These are phyloP conservation scores for Galeopterus variegatus DNA, from an alignment of 2,113 vertebrate species.

Conservation along the genomic window DNA sequence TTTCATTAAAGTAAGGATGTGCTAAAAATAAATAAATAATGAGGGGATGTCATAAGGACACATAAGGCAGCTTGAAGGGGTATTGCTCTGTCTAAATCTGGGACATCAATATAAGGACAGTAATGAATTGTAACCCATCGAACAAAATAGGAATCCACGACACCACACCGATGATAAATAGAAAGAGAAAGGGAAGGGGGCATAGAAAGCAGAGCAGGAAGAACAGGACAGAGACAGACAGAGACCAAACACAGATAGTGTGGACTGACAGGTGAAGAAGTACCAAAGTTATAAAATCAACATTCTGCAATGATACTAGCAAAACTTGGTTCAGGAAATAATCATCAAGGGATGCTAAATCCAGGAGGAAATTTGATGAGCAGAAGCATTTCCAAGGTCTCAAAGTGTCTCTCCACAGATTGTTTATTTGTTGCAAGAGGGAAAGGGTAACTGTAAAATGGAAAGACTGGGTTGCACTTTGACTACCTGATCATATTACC, in stretches of 20 bases:
- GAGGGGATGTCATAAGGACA: neutral
- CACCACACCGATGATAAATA: neutral
- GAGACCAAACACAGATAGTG: neutral
- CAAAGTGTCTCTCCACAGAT: neutral
- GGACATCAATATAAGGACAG: neutral
- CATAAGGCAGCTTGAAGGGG: neutral
- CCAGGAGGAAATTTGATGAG: neutral
- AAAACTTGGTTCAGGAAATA: neutral
- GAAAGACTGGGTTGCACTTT: neutral
- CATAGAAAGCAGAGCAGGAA: neutral
- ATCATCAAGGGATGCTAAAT: neutral
- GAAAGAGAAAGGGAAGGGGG: neutral
- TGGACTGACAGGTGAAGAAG: neutral
- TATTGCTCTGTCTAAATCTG: neutral
- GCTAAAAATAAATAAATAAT: neutral
- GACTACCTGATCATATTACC: neutral
- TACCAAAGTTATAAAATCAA: neutral
- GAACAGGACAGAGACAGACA: neutral
- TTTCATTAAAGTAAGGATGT: neutral
- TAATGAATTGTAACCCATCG: neutral
- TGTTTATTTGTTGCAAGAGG: neutral
- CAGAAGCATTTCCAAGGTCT: neutral
- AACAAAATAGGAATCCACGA: neutral
- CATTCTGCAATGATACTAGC: neutral
- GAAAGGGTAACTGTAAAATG: neutral